Percentiles rank a stretch among this genome's conserved stretches.
Conservation (phyloP, 2,113 vertebrate genomes). For the Tachysurus fulvidraco region DNA sequence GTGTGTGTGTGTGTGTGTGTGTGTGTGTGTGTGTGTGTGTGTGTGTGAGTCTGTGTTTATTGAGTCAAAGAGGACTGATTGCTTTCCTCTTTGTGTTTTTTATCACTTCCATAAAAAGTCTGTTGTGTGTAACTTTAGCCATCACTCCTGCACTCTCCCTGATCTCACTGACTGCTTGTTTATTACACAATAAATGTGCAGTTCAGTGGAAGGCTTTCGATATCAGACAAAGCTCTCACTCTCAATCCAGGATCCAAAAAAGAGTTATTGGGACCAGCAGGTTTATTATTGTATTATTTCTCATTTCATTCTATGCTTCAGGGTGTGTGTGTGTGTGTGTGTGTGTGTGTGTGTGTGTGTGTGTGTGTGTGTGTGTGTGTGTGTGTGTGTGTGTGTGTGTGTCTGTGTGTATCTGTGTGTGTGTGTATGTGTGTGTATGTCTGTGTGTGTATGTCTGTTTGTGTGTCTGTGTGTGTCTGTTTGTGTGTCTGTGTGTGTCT, state of each 20-base stretch:
- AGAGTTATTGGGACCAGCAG: not conserved
- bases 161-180: not conserved
- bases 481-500: too few species aligned
- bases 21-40: not conserved
- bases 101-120: slow-evolving; percentile 21
- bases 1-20: not conserved
- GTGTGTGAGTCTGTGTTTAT: not conserved
- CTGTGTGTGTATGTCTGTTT: too few species aligned
- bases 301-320: not conserved
- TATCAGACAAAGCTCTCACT: not conserved
- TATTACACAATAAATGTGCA: slow-evolving; percentile 5
- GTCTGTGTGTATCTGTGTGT: too few species aligned
- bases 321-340: not conserved
- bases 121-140: not conserved
- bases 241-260: slow-evolving; percentile 1
- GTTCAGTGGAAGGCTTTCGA: not conserved
- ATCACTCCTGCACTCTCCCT: not conserved
- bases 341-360: not conserved
- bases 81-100: not conserved
- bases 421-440: too few species aligned
- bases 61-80: not conserved
- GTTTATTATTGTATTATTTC: slow-evolving; percentile 14
- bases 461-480: too few species aligned
- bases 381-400: too few species aligned
- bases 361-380: too few species aligned